phyloP scores from a whole-genome alignment of 2,797 vertebrate genomes.

The Gadopsis marmoratus region DNA sequence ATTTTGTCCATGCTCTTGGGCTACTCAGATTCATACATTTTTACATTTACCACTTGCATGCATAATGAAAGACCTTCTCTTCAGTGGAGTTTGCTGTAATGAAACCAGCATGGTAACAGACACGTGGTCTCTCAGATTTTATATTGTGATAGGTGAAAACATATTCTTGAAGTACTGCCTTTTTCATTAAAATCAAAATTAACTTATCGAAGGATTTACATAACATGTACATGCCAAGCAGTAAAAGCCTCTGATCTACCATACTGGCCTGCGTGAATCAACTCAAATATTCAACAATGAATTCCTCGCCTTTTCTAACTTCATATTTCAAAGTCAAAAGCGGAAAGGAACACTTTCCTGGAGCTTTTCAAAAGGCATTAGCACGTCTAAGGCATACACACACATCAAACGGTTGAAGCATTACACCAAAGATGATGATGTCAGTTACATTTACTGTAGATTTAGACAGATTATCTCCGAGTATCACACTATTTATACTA shows the following conservation, averaged over 20 bases:
- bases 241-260: constrained; percentile 10
- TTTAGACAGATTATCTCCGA: constrained; percentile 35
- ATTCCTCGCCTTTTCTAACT: constrained; percentile 3
- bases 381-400: constrained; percentile 15
- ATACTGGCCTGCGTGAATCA: neutral
- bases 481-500: constrained; percentile 16
- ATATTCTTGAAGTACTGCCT: neutral
- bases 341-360: constrained; percentile 13
- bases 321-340: constrained; percentile 13
- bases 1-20: neutral
- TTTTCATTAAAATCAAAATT: neutral
- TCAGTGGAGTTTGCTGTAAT: neutral
- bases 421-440: constrained; percentile 35
- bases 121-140: neutral
- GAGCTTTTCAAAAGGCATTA: constrained; percentile 30
- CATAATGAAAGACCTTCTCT: neutral
- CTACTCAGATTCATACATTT: neutral
- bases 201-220: neutral
- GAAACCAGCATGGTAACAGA: neutral
- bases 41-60: neutral
- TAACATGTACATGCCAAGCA: neutral
- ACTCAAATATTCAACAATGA: constrained; percentile 11
- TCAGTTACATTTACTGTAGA: constrained; percentile 42
- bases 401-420: constrained; percentile 52
- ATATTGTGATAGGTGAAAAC: neutral